phyloP scores from a whole-genome alignment of 2,888 invertebrate species.

The Doris montereyensis region DNA sequence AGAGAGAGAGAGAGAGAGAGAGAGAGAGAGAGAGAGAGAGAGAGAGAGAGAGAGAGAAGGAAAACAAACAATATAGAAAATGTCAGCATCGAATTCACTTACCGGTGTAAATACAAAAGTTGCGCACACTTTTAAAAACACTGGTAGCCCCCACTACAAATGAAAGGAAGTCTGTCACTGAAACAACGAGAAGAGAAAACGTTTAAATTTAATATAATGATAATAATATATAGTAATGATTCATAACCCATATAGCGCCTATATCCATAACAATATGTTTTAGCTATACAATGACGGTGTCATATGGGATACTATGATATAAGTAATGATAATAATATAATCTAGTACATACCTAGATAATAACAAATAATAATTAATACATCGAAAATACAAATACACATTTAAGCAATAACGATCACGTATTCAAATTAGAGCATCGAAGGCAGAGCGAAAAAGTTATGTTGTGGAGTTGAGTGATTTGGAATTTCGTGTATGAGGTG shows the following conservation, averaged over 20 bases:
- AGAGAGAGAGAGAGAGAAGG: neutral
- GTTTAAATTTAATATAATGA: no score
- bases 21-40: neutral
- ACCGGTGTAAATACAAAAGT: conserved; percentile 60
- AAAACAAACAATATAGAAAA: neutral
- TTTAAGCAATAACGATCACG: no score
- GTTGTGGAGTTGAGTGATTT: no score
- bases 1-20: neutral
- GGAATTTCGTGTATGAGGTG: no score
- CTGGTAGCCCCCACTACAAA: conserved; percentile 51
- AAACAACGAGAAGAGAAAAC: conserved; percentile 36
- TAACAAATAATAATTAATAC: neutral
- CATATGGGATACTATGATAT: no score
- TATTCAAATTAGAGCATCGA: no score
- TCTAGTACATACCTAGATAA: no score
- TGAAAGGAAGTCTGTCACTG: conserved; percentile 56
- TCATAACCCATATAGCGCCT: no score
- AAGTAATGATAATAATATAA: neutral
- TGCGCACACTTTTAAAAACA: conserved; percentile 53
- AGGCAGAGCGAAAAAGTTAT: no score
- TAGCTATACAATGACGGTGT: no score
- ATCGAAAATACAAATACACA: neutral
- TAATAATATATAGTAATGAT: no score
- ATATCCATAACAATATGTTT: no score
- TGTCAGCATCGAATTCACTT: conserved; percentile 23